Evolutionary conservation across 2,888 invertebrate genomes (phyloP), one percentile per base, ranked within the genome.

Genomic region (Epistrophe eligans): DNA sequence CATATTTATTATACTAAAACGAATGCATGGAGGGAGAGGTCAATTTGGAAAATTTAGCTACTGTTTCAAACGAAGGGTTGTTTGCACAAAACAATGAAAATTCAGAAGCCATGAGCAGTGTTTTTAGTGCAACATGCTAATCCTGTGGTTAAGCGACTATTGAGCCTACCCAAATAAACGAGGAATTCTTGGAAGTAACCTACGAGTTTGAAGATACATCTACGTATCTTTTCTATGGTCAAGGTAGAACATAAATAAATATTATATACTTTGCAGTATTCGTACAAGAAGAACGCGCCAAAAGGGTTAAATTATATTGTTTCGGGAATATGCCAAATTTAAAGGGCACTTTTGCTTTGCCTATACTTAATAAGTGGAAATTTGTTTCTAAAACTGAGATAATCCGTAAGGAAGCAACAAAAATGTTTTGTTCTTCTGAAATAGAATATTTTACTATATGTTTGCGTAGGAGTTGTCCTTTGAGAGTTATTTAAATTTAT

Each of bases 71-170:
- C 50, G 77, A 70, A 85, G 73, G 72, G 71, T 80, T 77, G 79
- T 79, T 57, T 84, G 62, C 35, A 66, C 74, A 76, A 67, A 77
- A 85, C 67, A 67, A 67, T 66, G 32, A 13, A 82, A 71, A 66
- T 57, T 52, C 72, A 77, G 58, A 77, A 81, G 81, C 77, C 32
- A 77, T 81, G 73, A 77, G 62, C 62, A 62, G 62, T 70, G 77
- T 77, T 81, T 85, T 80, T 43, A 70, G 89, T 89, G 90, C 89
- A 91, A 91, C 90, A 91, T 89, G 90, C 90, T 92, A 91, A 92
- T 92, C 91, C 91, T 92, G 92, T 90, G 92, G 91, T 92, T 91
- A 90, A 90, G 91, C 90, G 90, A 89, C 90, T 90, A 91, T 91
- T 90, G 91, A 91, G 90, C 90, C 89, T 88, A 90, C 90, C 90